Evolutionary conservation across 2,797 vertebrate species (phyloP).

Genomic region (Phrynocephalus forsythii): DNA sequence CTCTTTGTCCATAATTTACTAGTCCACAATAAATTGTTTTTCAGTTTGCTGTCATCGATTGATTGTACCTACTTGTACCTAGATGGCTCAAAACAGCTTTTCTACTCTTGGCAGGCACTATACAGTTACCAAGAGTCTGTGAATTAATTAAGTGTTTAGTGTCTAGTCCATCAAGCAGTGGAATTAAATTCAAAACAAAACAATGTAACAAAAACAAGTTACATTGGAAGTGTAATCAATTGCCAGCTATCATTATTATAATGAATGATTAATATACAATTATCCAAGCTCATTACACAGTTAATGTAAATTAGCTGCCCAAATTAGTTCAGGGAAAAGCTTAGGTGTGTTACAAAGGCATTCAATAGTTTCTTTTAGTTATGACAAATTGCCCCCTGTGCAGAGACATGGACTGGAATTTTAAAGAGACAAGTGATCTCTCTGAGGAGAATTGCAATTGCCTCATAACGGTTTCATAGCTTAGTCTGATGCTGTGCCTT

Average conservation of each 20-base stretch:
- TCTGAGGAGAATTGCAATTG: conserved; percentile 5
- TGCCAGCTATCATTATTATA: background rate
- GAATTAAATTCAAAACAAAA: conserved; percentile 9
- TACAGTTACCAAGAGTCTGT: background rate
- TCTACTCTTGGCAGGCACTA: background rate
- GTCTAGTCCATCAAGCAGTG: background rate
- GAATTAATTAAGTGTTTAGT: background rate
- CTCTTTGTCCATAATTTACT: too few species aligned
- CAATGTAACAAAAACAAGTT: conserved; percentile 10
- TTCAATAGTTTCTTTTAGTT: conserved; percentile 24
- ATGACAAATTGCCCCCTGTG: conserved; percentile 28
- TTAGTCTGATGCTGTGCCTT: conserved; percentile 16
- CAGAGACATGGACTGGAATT: conserved; percentile 26
- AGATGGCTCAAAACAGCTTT: background rate
- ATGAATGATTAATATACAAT: conserved; percentile 32
- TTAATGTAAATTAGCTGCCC: conserved; percentile 46
- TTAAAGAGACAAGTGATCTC: conserved; percentile 28
- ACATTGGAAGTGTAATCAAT: background rate
- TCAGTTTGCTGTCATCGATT: background rate
- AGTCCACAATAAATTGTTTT: background rate
- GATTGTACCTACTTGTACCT: background rate
- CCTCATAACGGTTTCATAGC: conserved; percentile 53
- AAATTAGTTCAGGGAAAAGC: conserved; percentile 7
- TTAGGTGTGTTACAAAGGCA: conserved; percentile 38
- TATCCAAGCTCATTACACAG: conserved; percentile 26